Conservation (phyloP, 2,113 vertebrate genomes). For the Rynchops niger region DNA sequence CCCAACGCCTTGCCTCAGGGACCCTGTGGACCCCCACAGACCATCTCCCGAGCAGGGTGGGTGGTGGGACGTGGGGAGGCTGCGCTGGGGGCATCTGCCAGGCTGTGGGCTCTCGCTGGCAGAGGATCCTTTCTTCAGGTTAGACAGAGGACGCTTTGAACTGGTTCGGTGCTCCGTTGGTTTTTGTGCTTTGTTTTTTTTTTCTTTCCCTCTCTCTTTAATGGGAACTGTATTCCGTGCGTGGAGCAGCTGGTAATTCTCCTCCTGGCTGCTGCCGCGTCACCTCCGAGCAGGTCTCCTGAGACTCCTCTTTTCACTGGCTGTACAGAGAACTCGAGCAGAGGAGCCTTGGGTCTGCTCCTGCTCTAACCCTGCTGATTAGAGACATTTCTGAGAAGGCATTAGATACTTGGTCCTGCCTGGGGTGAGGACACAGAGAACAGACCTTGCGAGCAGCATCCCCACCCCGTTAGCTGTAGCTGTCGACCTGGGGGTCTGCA, state of each 20-base stretch:
- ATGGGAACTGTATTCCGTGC: neutral
- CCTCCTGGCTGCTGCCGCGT: neutral
- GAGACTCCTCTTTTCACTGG: neutral
- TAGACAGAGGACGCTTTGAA: neutral
- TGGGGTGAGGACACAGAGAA: neutral
- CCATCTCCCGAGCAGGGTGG: neutral
- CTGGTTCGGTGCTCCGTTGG: accelerated
- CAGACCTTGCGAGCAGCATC: neutral
- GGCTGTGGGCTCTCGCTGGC: neutral
- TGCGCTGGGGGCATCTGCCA: neutral
- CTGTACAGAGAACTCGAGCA: neutral
- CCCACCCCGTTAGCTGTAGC: neutral
- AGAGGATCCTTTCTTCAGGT: neutral
- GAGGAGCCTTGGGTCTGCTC: neutral
- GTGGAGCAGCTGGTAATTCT: neutral
- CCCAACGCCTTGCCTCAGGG: neutral
- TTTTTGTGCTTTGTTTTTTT: neutral
- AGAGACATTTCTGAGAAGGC: neutral
- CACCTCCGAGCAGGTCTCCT: neutral
- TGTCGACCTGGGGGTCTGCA: accelerated
- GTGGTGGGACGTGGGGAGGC: neutral
- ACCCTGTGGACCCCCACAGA: neutral
- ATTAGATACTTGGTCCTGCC: neutral
- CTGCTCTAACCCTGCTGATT: neutral
- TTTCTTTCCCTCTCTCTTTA: neutral